Base-by-base conservation (phyloP, 2,888 invertebrate genomes). In the Melanostoma scalare region DNA sequence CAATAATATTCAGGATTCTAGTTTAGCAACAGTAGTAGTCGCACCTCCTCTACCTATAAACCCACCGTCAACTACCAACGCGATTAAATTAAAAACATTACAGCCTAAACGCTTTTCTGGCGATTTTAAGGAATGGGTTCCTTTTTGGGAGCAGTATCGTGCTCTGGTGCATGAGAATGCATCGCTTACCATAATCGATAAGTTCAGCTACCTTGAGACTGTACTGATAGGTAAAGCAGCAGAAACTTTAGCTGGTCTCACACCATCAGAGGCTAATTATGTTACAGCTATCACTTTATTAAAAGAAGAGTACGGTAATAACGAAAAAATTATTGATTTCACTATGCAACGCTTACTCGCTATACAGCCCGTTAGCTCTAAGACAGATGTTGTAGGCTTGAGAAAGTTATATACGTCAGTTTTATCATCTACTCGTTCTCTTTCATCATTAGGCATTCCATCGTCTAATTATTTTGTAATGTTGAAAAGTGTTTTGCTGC, bases 231-330 rank as follows among this genome's bases (percentile, higher is more conserved):
- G 63, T 0, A 77, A 77, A n/a, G 71, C 71, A 30, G 50, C 71
- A 6, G 77, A 71, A 35, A 63, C 72, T 30, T 58, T 78, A 67
- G 36, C 60, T 56, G 50, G 72, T 56, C 78, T 72, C 71, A 72
- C 72, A 53, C 65, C 77, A 9, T 20, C 56, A 4, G 38, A 78
- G 42, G 78, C 58, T 33, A 67, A 73, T 42, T 77, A 72, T 38
- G 44, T 42, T 20, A 56, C 50, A 10, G 77, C 63, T 46, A 69
- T 77, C 3, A 20, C 72, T 10, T 44, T 79, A 20, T 31, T 79
- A 20, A 72, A 73, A 58, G 61, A 68, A 35, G 73, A 79, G 30
- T 79, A 68, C 53, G 71, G 53, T 4, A 60, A 76, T 30, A 76
- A 6, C 33, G 76, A 75, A 20, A 60, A 68, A 44, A 60, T 76